These are phyloP conservation scores for Calcarius lapponicus DNA, from an alignment of 2,797 vertebrate species.

Conservation along the genomic window DNA sequence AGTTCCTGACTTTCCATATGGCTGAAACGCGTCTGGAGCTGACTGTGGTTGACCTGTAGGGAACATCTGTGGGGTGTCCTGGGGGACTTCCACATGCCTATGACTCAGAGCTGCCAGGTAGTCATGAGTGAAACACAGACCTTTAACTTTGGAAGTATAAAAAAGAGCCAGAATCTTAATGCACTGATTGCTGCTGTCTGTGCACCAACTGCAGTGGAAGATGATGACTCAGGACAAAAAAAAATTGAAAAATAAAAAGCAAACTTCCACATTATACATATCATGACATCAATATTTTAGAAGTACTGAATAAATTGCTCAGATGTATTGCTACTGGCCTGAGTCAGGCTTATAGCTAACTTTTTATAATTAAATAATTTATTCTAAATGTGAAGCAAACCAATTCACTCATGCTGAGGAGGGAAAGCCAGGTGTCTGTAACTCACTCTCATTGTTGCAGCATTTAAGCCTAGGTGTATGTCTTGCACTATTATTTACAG, in stretches of 20 bases:
- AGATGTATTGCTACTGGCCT: not conserved
- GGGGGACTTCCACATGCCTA: not conserved
- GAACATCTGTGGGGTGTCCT: not conserved
- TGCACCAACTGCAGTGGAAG: not conserved
- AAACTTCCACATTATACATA: not conserved
- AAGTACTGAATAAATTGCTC: not conserved
- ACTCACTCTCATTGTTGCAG: not conserved
- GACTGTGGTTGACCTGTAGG: not conserved
- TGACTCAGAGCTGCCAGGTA: not conserved
- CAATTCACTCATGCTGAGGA: not conserved
- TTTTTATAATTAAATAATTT: not conserved
- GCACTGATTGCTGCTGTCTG: not conserved
- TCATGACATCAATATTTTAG: not conserved
- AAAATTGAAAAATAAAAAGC: rapidly evolving
- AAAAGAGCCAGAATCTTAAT: not conserved
- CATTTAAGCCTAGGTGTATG: not conserved
- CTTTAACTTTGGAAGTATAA: not conserved
- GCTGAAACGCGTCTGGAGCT: not conserved
- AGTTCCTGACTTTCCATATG: not conserved
- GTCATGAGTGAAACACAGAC: not conserved
- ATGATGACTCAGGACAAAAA: not conserved
- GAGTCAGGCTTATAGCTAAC: not conserved
- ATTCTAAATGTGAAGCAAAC: not conserved
- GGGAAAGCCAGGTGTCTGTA: not conserved
- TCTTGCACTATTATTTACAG: not conserved